Base-by-base conservation (phyloP, 2,888 invertebrate genomes). In the Tillus elongatus region DNA sequence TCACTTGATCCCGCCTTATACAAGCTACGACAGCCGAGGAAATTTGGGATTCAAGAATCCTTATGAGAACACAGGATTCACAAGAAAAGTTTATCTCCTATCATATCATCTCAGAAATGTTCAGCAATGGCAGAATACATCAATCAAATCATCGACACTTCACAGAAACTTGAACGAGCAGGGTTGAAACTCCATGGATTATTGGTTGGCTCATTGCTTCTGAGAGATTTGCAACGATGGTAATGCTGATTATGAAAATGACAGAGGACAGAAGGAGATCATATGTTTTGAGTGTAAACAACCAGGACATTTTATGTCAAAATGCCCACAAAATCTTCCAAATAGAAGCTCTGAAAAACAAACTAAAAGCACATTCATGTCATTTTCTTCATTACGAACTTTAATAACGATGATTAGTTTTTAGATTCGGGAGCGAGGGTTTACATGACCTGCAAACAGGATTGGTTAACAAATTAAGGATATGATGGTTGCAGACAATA, bases 181-280 rank as follows among this genome's bases (percentile, higher is more conserved):
- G 39, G 30, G 3, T 30, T 35, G 2, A 39, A 30, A 9, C 3
- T 35, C 10, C 26, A 30, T 14, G 11, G 4, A 9, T 8, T 2
- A 2, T 24, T 51, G 31, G 49, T 52, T 11, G 52, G 48, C 39
- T 40, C 45, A 36, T 48, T 44, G 12, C n/a, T n/a, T n/a, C n/a
- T n/a, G 52, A 51, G 24, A 35, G 35, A 24, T 48, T 29, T 33
- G 35, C 38, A 4, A 44, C 46, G 13, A 54, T 38, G 41, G 49
- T 43, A 42, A 43, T 8, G 36, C 14, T n/a, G n/a, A n/a, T n/a
- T 14, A n/a, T n/a, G n/a, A n/a, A n/a, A n/a, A n/a, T n/a, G n/a
- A n/a, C n/a, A n/a, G n/a, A n/a, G n/a, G n/a, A n/a, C n/a, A n/a
- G n/a, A n/a, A n/a, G n/a, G n/a, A n/a, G n/a, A n/a, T n/a, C 27